Percentiles rank a stretch among this genome's conserved stretches.
Conservation (phyloP, 2,888 invertebrate genomes). For the Agriopis marginaria region DNA sequence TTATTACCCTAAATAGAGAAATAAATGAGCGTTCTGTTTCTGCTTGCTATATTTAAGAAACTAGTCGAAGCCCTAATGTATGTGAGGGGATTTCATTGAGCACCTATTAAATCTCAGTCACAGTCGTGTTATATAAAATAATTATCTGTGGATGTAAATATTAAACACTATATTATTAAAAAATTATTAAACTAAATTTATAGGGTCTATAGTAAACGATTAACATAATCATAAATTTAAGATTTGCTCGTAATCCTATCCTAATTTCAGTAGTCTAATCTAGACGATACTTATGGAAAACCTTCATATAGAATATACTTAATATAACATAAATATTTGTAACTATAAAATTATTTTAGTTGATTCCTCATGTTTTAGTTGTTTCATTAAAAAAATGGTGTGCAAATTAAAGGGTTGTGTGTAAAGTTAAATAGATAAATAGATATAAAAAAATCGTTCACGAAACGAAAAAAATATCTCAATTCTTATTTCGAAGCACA, state of each 20-base stretch:
- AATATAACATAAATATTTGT: slow-evolving; percentile 47
- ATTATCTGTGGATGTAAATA: slow-evolving; percentile 78
- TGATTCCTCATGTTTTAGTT: slow-evolving; percentile 63
- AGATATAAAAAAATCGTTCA: slow-evolving; percentile 77
- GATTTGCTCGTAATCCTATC: slow-evolving; percentile 74
- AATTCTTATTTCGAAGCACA: slow-evolving; percentile 59
- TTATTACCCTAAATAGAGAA: slow-evolving; percentile 4
- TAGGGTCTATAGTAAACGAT: slow-evolving; percentile 77
- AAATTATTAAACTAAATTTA: slow-evolving; percentile 81
- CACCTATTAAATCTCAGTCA: slow-evolving; percentile 74
- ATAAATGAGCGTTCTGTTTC: not conserved
- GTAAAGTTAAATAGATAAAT: slow-evolving; percentile 85
- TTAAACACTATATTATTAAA: slow-evolving; percentile 74
- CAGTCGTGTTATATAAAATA: slow-evolving; percentile 66
- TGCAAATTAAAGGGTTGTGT: slow-evolving; percentile 87
- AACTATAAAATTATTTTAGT: slow-evolving; percentile 55
- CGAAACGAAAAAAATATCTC: slow-evolving; percentile 68
- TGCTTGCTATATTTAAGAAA: not conserved
- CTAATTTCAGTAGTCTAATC: slow-evolving; percentile 81
- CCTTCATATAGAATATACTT: slow-evolving; percentile 71
- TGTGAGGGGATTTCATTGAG: not conserved
- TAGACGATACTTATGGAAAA: slow-evolving; percentile 66
- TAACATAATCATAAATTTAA: slow-evolving; percentile 84
- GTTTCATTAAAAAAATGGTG: slow-evolving; percentile 76
- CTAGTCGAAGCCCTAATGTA: not conserved